Evolutionary conservation across 2,113 vertebrate genomes (phyloP).

Genomic region (Microcebus griseorufus): DNA sequence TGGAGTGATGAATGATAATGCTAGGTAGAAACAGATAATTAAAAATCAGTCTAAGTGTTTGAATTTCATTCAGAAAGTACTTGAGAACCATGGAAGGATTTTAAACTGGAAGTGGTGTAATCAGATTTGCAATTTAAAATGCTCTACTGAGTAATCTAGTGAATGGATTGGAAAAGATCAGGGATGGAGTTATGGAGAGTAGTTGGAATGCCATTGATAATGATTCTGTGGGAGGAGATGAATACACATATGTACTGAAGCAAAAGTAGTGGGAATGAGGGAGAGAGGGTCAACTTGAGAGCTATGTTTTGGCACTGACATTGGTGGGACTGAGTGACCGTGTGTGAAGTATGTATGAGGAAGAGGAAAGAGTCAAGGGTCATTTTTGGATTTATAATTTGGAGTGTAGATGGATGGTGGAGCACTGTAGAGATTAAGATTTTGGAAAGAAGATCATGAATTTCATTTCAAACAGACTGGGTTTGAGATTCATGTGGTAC

Average conservation of each 20-base stretch:
- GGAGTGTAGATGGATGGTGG: not conserved
- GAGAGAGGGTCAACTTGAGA: not conserved
- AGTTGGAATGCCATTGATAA: not conserved
- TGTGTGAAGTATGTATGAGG: not conserved
- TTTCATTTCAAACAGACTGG: not conserved
- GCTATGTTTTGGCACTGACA: not conserved
- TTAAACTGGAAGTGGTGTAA: not conserved
- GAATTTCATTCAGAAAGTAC: conserved; percentile 29
- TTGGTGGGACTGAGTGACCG: not conserved
- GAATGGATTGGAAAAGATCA: not conserved
- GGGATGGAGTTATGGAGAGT: not conserved
- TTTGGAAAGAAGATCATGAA: not conserved
- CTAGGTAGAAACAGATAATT: not conserved
- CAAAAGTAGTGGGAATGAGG: not conserved
- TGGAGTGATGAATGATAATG: not conserved
- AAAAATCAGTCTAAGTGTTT: conserved; percentile 26
- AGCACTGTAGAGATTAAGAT: not conserved
- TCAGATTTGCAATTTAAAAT: not conserved
- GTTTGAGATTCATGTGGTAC: not conserved
- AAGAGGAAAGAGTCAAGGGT: not conserved
- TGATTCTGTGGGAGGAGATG: not conserved
- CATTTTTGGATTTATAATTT: not conserved
- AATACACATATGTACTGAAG: not conserved
- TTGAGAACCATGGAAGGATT: not conserved
- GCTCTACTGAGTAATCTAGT: not conserved